A percentile compares a stretch with the other conserved stretches of the same genome.
Evolutionary conservation across 2,797 vertebrate species (phyloP).

Genomic region (Trachurus trachurus): DNA sequence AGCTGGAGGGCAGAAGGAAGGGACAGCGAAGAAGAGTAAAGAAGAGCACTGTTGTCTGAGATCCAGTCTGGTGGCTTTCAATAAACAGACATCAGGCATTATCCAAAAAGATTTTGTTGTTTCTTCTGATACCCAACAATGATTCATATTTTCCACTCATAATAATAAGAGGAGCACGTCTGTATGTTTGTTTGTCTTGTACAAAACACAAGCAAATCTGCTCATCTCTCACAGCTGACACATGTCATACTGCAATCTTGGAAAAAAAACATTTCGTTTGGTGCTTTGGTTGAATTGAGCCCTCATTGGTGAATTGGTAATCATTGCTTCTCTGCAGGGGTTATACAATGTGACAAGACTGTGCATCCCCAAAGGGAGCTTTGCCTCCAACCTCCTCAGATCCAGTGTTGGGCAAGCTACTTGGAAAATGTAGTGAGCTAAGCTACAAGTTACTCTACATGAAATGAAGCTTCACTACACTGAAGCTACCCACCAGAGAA

Average conservation of each 20-base stretch:
- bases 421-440: no score
- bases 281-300: slow-evolving; percentile 33
- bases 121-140: neutral
- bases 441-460: no score
- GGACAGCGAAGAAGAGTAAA: neutral
- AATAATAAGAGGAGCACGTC: neutral
- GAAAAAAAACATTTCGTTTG: neutral
- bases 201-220: neutral
- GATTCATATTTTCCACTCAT: no score
- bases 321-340: slow-evolving; percentile 38
- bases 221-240: neutral
- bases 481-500: no score
- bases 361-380: slow-evolving; percentile 8
- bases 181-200: no score
- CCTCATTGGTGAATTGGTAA: slow-evolving; percentile 42
- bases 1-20: neutral
- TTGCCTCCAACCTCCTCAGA: slow-evolving; percentile 19
- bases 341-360: neutral
- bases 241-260: slow-evolving; percentile 5
- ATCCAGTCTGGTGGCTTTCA: neutral
- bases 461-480: no score
- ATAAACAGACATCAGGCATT: neutral
- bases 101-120: neutral
- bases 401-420: no score
- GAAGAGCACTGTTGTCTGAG: neutral